These are phyloP conservation scores for Ormyrus thymus DNA, from an alignment of 2,888 invertebrate species.

Conservation along the genomic window DNA sequence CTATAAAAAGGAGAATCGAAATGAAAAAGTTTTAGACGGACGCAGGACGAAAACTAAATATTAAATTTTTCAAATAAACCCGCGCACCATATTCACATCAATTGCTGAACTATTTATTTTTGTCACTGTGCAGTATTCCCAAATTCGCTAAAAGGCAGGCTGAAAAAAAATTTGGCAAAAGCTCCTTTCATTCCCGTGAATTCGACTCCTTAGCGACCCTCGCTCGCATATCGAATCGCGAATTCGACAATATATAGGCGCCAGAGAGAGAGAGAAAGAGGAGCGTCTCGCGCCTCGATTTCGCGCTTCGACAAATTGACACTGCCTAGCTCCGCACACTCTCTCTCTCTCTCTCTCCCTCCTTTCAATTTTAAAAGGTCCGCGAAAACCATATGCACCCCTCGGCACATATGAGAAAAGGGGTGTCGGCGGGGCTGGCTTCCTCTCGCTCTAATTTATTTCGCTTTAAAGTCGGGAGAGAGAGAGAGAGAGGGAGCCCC, in stretches of 20 bases:
- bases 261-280: background rate
- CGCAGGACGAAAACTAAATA: too few species aligned
- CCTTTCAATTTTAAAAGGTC: conserved; percentile 19
- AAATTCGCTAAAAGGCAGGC: too few species aligned
- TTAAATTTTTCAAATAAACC: too few species aligned
- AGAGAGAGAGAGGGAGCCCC: conserved; percentile 42
- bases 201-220: background rate
- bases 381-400: conserved; percentile 58
- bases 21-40: too few species aligned
- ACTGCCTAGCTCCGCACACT: conserved; percentile 1
- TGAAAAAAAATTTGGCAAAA: too few species aligned
- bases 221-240: conserved; percentile 43
- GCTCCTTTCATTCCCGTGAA: too few species aligned
- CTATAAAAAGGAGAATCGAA: too few species aligned
- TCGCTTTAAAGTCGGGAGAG: conserved; percentile 68
- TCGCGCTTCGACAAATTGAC: conserved; percentile 51
- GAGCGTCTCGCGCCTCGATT: conserved; percentile 20
- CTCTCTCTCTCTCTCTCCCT: background rate
- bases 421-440: conserved; percentile 21
- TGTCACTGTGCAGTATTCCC: too few species aligned
- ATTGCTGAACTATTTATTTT: too few species aligned
- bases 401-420: conserved; percentile 46
- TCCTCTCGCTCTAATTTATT: conserved; percentile 68
- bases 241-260: background rate
- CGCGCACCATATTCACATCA: too few species aligned